phyloP scores from a whole-genome alignment of 2,888 invertebrate genomes.

The Zaprionus lineosus region DNA sequence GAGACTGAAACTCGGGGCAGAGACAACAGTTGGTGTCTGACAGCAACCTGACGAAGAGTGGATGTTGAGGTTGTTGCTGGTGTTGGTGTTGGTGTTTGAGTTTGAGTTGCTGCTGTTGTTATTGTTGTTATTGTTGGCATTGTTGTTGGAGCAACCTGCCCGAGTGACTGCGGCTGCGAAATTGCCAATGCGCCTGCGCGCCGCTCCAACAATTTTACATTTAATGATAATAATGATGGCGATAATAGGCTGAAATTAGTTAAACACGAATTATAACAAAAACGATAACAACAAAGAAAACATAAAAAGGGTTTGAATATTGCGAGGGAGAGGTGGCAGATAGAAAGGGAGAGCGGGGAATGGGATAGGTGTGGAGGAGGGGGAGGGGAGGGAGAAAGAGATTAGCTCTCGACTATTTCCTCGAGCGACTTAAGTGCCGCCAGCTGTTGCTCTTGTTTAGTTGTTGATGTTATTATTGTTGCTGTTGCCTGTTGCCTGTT shows the following conservation, averaged over 20 bases:
- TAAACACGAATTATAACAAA: slow-evolving; percentile 75
- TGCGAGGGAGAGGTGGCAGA: slow-evolving; percentile 56
- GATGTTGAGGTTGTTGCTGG: slow-evolving; percentile 19
- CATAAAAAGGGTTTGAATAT: slow-evolving; percentile 50
- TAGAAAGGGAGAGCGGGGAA: slow-evolving; percentile 18
- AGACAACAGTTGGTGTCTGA: slow-evolving; percentile 75
- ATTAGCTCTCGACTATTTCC: slow-evolving; percentile 55
- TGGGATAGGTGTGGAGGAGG: too few relatives aligned
- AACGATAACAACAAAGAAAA: slow-evolving; percentile 37
- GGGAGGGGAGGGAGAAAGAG: slow-evolving; percentile 24
- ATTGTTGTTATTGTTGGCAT: slow-evolving; percentile 28
- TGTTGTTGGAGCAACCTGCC: slow-evolving; percentile 49
- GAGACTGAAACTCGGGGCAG: slow-evolving; percentile 26
- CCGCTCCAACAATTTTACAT: slow-evolving; percentile 70
- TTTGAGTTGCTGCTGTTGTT: neutral
- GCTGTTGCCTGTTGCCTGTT: too few relatives aligned
- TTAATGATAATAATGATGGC: slow-evolving; percentile 78
- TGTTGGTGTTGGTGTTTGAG: slow-evolving; percentile 9
- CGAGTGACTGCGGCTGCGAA: slow-evolving; percentile 43
- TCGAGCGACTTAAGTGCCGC: slow-evolving; percentile 60
- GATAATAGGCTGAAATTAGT: slow-evolving; percentile 78
- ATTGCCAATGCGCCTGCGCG: slow-evolving; percentile 72
- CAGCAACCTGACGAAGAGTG: slow-evolving; percentile 65
- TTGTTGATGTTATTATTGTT: too few relatives aligned
- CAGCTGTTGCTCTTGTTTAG: slow-evolving; percentile 71